Percentiles rank a stretch among this genome's conserved stretches.
phyloP scores from a whole-genome alignment of 1,140 invertebrate genomes.

The Drosophila tropicalis region DNA sequence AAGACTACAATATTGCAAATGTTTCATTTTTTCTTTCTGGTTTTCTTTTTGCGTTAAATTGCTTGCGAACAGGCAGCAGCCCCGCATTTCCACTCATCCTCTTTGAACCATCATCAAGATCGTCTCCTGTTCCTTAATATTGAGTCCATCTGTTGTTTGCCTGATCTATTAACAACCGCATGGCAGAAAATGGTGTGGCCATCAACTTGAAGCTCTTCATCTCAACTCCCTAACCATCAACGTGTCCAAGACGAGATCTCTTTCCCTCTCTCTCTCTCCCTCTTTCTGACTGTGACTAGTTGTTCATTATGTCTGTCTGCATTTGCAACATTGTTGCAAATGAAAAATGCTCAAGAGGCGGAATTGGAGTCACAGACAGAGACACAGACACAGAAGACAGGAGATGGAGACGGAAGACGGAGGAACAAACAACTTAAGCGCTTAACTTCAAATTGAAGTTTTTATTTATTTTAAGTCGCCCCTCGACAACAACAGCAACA shows the following conservation, averaged over 20 bases:
- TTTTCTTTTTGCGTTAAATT: not conserved
- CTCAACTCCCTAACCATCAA: conserved; percentile 2
- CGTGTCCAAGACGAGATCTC: not conserved
- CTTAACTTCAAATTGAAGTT: conserved; percentile 65
- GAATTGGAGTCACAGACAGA: conserved; percentile 21
- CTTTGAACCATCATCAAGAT: conserved; percentile 28
- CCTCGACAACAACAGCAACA: conserved; percentile 22
- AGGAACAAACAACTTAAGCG: conserved; percentile 79
- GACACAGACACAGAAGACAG: conserved; percentile 3
- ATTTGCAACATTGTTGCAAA: conserved; percentile 72
- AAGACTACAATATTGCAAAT: conserved; percentile 21
- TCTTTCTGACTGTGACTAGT: not conserved
- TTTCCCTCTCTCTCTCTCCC: not conserved
- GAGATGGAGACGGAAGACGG: conserved; percentile 2
- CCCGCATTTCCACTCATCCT: conserved; percentile 5
- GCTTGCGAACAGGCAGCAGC: conserved; percentile 1
- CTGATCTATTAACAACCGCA: conserved; percentile 70
- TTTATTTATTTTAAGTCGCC: conserved; percentile 77
- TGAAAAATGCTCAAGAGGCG: conserved; percentile 73
- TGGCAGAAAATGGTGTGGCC: conserved; percentile 50
- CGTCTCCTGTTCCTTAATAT: conserved; percentile 40
- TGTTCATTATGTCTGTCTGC: conserved; percentile 65
- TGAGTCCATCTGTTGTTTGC: conserved; percentile 52
- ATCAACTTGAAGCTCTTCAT: conserved; percentile 30
- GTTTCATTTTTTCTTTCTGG: not conserved